These are phyloP conservation scores for Rostratula benghalensis DNA, from an alignment of 2,113 vertebrate genomes.

Conservation along the genomic window DNA sequence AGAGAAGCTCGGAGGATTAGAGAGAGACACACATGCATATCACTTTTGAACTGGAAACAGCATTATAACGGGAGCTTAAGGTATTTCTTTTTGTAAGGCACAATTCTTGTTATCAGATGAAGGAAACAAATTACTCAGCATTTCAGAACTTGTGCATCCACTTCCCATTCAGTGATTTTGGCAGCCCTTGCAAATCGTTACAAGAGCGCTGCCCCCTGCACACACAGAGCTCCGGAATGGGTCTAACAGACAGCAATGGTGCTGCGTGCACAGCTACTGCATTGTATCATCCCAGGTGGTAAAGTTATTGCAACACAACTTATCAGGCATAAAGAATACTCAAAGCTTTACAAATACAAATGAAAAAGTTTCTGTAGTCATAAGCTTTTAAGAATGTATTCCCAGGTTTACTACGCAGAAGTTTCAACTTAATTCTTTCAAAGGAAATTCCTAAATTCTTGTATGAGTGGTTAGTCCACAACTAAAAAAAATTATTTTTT, in stretches of 20 bases:
- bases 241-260: neutral
- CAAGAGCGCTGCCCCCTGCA: conserved; percentile 15
- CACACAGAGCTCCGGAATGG: conserved; percentile 15
- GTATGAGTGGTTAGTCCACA: neutral
- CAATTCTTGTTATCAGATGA: conserved; percentile 62
- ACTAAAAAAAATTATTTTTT: conserved; percentile 6
- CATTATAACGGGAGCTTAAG: conserved; percentile 74
- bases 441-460: neutral
- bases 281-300: neutral
- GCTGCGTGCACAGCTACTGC: neutral
- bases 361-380: neutral
- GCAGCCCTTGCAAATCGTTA: conserved; percentile 19
- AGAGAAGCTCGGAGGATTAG: conserved; percentile 97
- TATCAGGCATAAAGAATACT: neutral
- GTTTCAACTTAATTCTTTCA: neutral
- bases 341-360: conserved; percentile 44
- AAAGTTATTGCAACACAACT: conserved; percentile 28
- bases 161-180: conserved; percentile 13
- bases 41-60: conserved; percentile 81
- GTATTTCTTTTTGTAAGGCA: conserved; percentile 67
- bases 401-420: conserved; percentile 5
- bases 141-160: conserved; percentile 48
- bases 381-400: conserved; percentile 38
- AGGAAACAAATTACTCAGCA: conserved; percentile 56
- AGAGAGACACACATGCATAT: conserved; percentile 79